Conservation (phyloP, 2,888 invertebrate genomes). For the Neoscelio sp. region DNA sequence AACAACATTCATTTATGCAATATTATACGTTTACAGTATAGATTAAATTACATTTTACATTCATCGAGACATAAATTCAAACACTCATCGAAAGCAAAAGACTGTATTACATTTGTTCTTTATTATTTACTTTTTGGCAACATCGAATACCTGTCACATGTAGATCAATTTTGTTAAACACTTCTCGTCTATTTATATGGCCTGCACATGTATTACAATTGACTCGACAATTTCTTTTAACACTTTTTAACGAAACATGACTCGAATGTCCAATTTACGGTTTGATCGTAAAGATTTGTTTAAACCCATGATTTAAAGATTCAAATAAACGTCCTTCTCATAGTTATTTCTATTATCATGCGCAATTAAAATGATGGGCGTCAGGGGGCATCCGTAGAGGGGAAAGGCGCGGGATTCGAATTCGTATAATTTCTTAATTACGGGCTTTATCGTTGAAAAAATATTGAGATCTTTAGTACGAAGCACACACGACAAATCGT, state of each 20-base stretch:
- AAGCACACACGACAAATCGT: slow-evolving; percentile 56
- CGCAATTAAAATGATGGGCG: slow-evolving; percentile 23
- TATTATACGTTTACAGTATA: slow-evolving; percentile 32
- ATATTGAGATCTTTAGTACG: slow-evolving; percentile 74
- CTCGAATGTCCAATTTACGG: too few relatives aligned
- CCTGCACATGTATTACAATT: slow-evolving; percentile 56
- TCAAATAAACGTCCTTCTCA: slow-evolving; percentile 24
- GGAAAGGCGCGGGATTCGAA: slow-evolving; percentile 44
- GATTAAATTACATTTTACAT: slow-evolving; percentile 24
- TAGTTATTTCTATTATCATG: slow-evolving; percentile 30
- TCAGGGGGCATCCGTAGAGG: slow-evolving; percentile 23
- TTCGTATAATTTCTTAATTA: slow-evolving; percentile 43
- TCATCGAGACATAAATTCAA: background rate
- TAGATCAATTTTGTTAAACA: slow-evolving; percentile 56
- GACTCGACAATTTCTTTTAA: slow-evolving; percentile 24
- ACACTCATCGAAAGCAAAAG: slow-evolving; percentile 7
- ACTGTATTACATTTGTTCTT: slow-evolving; percentile 44
- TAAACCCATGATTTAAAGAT: too few relatives aligned
- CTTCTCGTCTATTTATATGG: slow-evolving; percentile 46
- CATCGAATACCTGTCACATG: slow-evolving; percentile 59
- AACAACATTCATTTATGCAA: slow-evolving; percentile 12
- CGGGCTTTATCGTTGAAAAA: slow-evolving; percentile 72
- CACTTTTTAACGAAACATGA: background rate
- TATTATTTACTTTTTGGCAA: slow-evolving; percentile 62
- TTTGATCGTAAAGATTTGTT: too few relatives aligned